Percentiles rank a stretch among this genome's conserved stretches.
These are phyloP conservation scores for Channa argus DNA, from an alignment of 2,113 vertebrate genomes.

Conservation along the genomic window DNA sequence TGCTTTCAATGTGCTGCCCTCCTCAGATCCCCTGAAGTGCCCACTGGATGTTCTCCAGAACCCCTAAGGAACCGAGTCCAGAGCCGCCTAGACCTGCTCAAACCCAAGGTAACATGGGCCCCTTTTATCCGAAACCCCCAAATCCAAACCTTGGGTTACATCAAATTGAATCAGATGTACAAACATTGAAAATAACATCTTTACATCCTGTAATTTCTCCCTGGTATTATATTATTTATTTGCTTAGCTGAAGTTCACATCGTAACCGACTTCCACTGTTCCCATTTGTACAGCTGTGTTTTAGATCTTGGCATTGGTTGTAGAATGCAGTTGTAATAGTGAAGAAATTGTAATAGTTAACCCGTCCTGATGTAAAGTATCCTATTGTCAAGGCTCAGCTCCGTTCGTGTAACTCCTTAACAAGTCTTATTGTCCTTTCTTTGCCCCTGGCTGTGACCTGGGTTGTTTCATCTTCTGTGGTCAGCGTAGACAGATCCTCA, in stretches of 20 bases:
- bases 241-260: constrained; percentile 73
- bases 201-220: constrained; percentile 79
- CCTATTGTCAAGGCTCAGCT: constrained; percentile 13
- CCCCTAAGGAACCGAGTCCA: constrained; percentile 85
- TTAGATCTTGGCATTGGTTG: constrained; percentile 60
- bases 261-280: constrained; percentile 72
- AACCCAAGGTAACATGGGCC: constrained; percentile 86
- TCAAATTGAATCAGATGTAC: constrained; percentile 78
- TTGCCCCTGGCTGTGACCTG: constrained; percentile 20
- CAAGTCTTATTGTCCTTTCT: background rate
- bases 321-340: constrained; percentile 37
- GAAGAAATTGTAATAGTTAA: constrained; percentile 62
- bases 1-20: constrained; percentile 34
- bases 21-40: constrained; percentile 88
- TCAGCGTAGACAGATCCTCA: too few species aligned
- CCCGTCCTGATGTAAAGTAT: constrained; percentile 39
- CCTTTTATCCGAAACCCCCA: constrained; percentile 42
- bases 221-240: constrained; percentile 78
- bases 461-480: constrained; percentile 11
- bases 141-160: constrained; percentile 64
- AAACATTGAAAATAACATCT: constrained; percentile 77
- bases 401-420: constrained; percentile 13
- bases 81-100: constrained; percentile 80
- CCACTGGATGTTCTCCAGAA: constrained; percentile 83
- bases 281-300: constrained; percentile 79